phyloP scores from a whole-genome alignment of 2,888 invertebrate genomes.

The Caenorhabditis afra region DNA sequence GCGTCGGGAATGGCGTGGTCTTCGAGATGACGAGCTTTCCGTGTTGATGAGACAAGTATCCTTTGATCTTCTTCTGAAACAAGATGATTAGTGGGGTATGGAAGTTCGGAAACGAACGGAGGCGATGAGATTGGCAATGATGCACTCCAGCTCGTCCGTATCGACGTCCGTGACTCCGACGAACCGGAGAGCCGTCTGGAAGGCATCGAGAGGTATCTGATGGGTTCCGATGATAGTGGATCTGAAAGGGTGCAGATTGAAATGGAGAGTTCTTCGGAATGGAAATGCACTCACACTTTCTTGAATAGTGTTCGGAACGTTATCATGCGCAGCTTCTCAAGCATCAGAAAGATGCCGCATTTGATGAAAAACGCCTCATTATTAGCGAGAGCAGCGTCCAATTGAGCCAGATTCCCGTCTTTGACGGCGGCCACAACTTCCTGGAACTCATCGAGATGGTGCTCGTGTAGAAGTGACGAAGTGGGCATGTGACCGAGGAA shows the following conservation, averaged over 20 bases:
- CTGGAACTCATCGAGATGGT: slow-evolving; percentile 92
- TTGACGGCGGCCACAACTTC: slow-evolving; percentile 82
- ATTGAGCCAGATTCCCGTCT: slow-evolving; percentile 87
- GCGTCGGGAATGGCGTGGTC: slow-evolving; percentile 90
- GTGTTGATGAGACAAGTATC: slow-evolving; percentile 97
- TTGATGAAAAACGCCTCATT: slow-evolving; percentile 94
- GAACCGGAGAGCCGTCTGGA: slow-evolving; percentile 89
- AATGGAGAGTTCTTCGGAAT: neutral
- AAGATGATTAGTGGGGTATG: too few relatives aligned
- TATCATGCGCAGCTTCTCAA: slow-evolving; percentile 95
- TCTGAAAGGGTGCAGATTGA: slow-evolving; percentile 67
- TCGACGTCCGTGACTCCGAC: slow-evolving; percentile 90
- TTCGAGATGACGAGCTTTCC: slow-evolving; percentile 97
- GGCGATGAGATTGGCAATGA: slow-evolving; percentile 95
- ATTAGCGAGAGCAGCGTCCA: slow-evolving; percentile 82
- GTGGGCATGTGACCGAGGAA: slow-evolving; percentile 95
- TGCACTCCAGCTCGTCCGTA: slow-evolving; percentile 94
- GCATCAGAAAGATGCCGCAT: slow-evolving; percentile 96
- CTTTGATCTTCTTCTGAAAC: slow-evolving; percentile 91
- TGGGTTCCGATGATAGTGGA: slow-evolving; percentile 84
- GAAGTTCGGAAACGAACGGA: too few relatives aligned
- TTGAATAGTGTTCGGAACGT: slow-evolving; percentile 96
- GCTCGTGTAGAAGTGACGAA: slow-evolving; percentile 88
- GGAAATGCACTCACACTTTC: slow-evolving; percentile 85
- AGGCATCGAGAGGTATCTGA: slow-evolving; percentile 90